Evolutionary conservation across 2,113 vertebrate species (phyloP).

Genomic region (Atherinomorus stipes): DNA sequence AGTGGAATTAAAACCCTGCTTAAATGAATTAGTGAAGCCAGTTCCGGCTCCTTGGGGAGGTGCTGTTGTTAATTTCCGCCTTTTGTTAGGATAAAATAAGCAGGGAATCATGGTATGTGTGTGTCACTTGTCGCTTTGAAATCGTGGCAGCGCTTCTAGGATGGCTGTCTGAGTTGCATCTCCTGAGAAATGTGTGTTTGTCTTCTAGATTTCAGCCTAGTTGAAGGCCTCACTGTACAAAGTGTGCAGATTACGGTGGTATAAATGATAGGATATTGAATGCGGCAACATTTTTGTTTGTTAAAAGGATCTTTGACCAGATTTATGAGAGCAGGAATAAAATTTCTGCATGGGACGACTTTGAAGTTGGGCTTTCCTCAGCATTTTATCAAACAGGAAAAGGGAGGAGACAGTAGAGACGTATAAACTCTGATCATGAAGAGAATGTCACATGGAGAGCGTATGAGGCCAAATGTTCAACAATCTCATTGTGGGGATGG

Average conservation of each 20-base stretch:
- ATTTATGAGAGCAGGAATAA: conserved; percentile 5
- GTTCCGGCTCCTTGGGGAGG: conserved; percentile 54
- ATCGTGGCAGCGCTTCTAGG: conserved; percentile 22
- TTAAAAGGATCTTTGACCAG: conserved; percentile 3
- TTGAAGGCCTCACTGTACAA: conserved; percentile 10
- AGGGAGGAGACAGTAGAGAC: neutral
- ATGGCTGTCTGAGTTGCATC: conserved; percentile 17
- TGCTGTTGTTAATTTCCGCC: conserved; percentile 25
- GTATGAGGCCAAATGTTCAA: neutral
- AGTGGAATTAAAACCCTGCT: conserved; percentile 59
- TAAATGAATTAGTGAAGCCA: conserved; percentile 57
- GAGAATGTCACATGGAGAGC: too few relatives aligned
- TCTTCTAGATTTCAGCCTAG: conserved; percentile 8
- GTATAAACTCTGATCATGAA: neutral
- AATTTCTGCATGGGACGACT: neutral
- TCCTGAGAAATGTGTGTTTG: neutral
- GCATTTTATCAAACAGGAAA: neutral
- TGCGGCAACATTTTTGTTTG: conserved; percentile 9
- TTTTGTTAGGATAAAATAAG: conserved; percentile 6
- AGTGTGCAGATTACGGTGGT: neutral
- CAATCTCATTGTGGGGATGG: too few relatives aligned
- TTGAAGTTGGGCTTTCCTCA: neutral
- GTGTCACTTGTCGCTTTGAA: conserved; percentile 40
- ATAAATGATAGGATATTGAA: conserved; percentile 19
- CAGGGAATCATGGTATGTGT: neutral